These are phyloP conservation scores for Microcebus jonahi DNA, from an alignment of 2,113 vertebrate species.

Conservation along the genomic window DNA sequence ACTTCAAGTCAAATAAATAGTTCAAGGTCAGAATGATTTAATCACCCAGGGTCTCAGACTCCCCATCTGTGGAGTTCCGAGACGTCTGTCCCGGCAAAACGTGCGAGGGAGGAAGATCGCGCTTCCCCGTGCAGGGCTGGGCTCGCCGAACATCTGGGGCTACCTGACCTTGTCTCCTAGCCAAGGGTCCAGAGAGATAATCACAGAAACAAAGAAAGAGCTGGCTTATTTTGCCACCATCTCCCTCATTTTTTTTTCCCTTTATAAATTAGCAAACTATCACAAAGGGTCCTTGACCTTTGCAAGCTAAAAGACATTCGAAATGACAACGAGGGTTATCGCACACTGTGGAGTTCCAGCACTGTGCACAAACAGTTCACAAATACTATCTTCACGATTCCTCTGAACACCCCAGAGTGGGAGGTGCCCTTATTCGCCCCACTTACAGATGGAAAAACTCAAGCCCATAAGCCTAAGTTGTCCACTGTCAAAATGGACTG, in stretches of 20 bases:
- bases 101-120: background rate
- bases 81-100: background rate
- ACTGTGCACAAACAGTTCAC: background rate
- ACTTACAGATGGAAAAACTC: background rate
- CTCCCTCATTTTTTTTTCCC: background rate
- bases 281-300: background rate
- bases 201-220: background rate
- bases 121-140: background rate
- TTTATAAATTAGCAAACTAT: background rate
- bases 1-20: constrained; percentile 50
- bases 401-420: background rate
- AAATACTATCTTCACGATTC: background rate
- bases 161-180: background rate
- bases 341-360: background rate
- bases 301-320: background rate
- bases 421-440: background rate
- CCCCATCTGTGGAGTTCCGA: background rate
- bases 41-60: background rate
- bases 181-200: background rate
- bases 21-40: constrained; percentile 58
- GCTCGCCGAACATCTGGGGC: background rate
- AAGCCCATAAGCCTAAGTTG: background rate
- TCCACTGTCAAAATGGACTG: background rate
- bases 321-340: background rate
- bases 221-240: too few species aligned